Percentiles rank a stretch among this genome's conserved stretches.
Conservation (phyloP, 2,113 vertebrate genomes). For the Mus pahari region DNA sequence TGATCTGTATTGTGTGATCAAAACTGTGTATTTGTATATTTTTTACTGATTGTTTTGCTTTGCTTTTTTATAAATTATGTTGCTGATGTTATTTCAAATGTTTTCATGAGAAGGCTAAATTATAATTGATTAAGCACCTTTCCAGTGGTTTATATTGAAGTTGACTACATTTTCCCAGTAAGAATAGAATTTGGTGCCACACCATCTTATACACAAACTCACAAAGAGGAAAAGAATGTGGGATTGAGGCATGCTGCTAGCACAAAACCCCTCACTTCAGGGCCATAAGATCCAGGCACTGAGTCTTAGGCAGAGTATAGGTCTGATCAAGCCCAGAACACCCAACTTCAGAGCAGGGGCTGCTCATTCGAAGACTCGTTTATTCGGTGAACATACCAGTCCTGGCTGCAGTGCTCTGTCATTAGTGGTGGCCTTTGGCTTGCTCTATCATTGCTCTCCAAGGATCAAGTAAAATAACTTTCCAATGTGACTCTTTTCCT, state of each 20-base stretch:
- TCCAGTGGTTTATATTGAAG: not conserved
- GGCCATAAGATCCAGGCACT: not conserved
- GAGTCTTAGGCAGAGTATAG: not conserved
- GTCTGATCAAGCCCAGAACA: not conserved
- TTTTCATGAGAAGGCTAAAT: not conserved
- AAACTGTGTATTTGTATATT: not conserved
- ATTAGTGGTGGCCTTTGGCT: not conserved
- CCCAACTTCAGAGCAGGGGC: not conserved
- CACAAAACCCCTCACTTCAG: too few species aligned
- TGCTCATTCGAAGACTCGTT: not conserved
- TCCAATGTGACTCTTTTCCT: not conserved
- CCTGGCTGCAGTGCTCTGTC: not conserved
- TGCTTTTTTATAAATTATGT: not conserved
- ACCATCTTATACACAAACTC: not conserved
- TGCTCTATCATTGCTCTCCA: not conserved
- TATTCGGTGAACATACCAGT: not conserved
- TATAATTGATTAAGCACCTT: slow-evolving; percentile 22
- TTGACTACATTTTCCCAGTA: not conserved
- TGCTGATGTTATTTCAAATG: not conserved
- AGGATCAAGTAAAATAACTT: not conserved
- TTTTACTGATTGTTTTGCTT: slow-evolving; percentile 6
- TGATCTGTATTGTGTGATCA: not conserved
- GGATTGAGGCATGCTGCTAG: not conserved
- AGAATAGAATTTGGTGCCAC: not conserved
- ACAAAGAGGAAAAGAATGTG: not conserved